Base-by-base conservation (phyloP, 2,888 invertebrate species). In the Volucella inflata region DNA sequence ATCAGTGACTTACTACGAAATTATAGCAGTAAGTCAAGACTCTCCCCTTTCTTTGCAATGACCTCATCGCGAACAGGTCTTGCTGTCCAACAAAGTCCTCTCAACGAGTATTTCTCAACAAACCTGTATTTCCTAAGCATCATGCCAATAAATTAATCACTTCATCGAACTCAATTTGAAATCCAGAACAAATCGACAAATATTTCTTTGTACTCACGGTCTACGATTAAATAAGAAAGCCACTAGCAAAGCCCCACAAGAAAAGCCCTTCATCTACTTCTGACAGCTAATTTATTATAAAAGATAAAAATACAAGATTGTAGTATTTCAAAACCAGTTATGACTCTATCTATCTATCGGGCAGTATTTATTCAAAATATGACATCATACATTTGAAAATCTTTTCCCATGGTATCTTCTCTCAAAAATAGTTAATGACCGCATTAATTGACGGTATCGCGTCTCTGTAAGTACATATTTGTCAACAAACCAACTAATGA, bases 371-470 rank as follows among this genome's bases (percentile, higher is more conserved):
- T 14, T 16, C 42, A 21, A 21, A 36, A 65, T 65, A 84, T 84
- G 84, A 84, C 84, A 79, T 84, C 84, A 84, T 79, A 51, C 9
- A 42, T 21, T 38, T 21, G 42, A 38, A 74, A 53, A 65, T 44
- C 62, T 55, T 57, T 38, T 62, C 65, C 17, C 36, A 67, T 53
- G 36, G 70, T 65, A 48, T 59, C 17, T 36, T 48, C 11, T 38
- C 51, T 62, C 76, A 76, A 65, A 57, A 67, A 80, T 84, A 79
- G 48, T 48, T 71, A 70, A 67, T 84, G 84, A 84, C 84, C 71
- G 16, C 70, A 82, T 68, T 70, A 53, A 78, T 79, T 51, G 67
- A 84, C 79, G 65, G 53, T 75, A 68, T 75, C 70, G 48, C 68
- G 8, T 38, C 10, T 36, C 17, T 12, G 12, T 12, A 16, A 12